These are phyloP conservation scores for Centroberyx gerrardi DNA, from an alignment of 2,797 vertebrate species.

Conservation along the genomic window DNA sequence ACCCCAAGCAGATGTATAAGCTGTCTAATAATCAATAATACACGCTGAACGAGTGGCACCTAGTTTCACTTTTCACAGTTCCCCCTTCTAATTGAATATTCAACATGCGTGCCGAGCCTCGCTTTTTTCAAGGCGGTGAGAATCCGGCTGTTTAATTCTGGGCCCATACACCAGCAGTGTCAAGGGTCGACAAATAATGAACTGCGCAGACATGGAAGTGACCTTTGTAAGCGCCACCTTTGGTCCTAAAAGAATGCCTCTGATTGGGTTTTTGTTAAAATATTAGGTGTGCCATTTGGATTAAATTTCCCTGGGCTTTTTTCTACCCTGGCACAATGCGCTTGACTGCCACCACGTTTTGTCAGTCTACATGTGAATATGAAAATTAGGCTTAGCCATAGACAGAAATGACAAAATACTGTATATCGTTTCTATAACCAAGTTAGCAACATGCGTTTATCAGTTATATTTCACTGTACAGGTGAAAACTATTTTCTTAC, in stretches of 20 bases:
- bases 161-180: constrained; percentile 90
- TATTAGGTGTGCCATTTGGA: constrained; percentile 29
- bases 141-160: constrained; percentile 87
- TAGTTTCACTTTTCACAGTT: constrained; percentile 64
- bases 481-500: not conserved
- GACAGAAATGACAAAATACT: no score
- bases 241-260: constrained; percentile 18
- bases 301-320: constrained; percentile 14
- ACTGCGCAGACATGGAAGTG: constrained; percentile 93
- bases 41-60: constrained; percentile 79
- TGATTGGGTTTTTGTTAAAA: constrained; percentile 22
- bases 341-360: constrained; percentile 16
- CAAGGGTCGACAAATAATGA: constrained; percentile 97
- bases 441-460: no score
- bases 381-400: not conserved
- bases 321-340: not conserved
- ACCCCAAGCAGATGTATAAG: constrained; percentile 73
- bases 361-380: not conserved
- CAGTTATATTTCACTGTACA: not conserved
- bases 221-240: constrained; percentile 56
- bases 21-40: constrained; percentile 82
- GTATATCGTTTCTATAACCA: no score
- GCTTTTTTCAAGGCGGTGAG: constrained; percentile 76
- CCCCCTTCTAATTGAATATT: constrained; percentile 82
- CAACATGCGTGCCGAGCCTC: constrained; percentile 75